These are phyloP conservation scores for Paraplagusia blochii DNA, from an alignment of 2,113 vertebrate species.

Conservation along the genomic window DNA sequence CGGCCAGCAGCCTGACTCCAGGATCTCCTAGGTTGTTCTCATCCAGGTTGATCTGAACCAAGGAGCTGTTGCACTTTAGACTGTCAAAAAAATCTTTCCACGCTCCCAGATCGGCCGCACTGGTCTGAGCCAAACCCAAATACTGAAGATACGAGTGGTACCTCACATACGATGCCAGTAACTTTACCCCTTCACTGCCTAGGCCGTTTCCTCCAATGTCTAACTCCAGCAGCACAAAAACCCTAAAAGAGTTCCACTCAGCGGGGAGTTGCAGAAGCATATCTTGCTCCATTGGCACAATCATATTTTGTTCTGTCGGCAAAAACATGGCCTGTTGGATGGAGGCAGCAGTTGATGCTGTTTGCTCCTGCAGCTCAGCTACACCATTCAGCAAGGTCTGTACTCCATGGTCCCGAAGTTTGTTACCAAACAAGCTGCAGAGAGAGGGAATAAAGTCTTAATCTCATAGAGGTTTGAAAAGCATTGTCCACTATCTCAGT, in stretches of 20 bases:
- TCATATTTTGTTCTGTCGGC: conserved; percentile 14
- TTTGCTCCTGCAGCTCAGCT: conserved; percentile 70
- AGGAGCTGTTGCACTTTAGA: conserved; percentile 61
- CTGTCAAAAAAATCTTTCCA: conserved; percentile 78
- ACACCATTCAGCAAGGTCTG: conserved; percentile 71
- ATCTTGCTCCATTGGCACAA: conserved; percentile 26
- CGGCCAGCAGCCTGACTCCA: conserved; percentile 71
- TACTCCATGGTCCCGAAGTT: conserved; percentile 73
- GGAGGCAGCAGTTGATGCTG: conserved; percentile 22
- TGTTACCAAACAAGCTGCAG: conserved; percentile 79
- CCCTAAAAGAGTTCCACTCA: conserved; percentile 40
- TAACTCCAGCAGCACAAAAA: conserved; percentile 70
- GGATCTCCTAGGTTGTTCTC: conserved; percentile 75
- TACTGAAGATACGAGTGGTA: conserved; percentile 72
- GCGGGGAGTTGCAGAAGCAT: conserved; percentile 33
- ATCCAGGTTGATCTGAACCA: conserved; percentile 75
- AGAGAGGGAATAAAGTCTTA: conserved; percentile 4
- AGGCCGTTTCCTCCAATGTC: conserved; percentile 79
- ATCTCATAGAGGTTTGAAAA: neutral
- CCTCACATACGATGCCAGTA: conserved; percentile 71
- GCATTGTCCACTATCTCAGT: neutral
- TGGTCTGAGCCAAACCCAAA: conserved; percentile 75
- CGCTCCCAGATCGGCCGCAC: conserved; percentile 52
- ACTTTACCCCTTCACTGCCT: conserved; percentile 64
- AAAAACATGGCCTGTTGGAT: conserved; percentile 34